A percentile compares a stretch with the other conserved stretches of the same genome.
phyloP scores from a whole-genome alignment of 2,888 invertebrate genomes.

The Zygaena filipendulae region DNA sequence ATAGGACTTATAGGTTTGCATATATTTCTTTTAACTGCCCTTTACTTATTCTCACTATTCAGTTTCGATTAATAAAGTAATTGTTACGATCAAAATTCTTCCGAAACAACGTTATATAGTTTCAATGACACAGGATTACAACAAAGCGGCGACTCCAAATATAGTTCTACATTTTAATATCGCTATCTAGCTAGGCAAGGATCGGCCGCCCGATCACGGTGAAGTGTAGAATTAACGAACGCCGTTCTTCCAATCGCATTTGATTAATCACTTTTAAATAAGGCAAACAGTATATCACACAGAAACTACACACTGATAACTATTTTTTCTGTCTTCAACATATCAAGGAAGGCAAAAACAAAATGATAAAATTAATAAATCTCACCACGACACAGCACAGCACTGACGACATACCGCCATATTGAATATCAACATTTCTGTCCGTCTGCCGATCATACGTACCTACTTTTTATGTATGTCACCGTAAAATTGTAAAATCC shows the following conservation, averaged over 20 bases:
- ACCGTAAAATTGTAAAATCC: too few species aligned
- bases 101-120: too few species aligned
- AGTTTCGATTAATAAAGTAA: slow-evolving; percentile 27
- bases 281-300: slow-evolving; percentile 25
- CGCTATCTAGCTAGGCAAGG: slow-evolving; percentile 39
- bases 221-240: slow-evolving; percentile 41
- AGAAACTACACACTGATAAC: too few species aligned
- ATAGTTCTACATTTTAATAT: slow-evolving; percentile 41
- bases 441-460: too few species aligned
- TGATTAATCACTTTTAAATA: slow-evolving; percentile 22
- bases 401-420: slow-evolving; percentile 97
- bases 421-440: slow-evolving; percentile 87
- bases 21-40: not conserved
- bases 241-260: slow-evolving; percentile 32
- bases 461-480: too few species aligned
- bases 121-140: slow-evolving; percentile 25
- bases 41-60: slow-evolving; percentile 12
- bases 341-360: too few species aligned
- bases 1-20: slow-evolving; percentile 18
- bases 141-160: slow-evolving; percentile 29
- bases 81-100: too few species aligned
- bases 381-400: slow-evolving; percentile 97
- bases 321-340: too few species aligned
- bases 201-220: slow-evolving; percentile 41
- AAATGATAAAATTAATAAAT: slow-evolving; percentile 60